Evolutionary conservation across 2,888 invertebrate genomes (phyloP), one percentile per base, ranked within the genome.

Genomic region (Branchinecta sandiegonensis): DNA sequence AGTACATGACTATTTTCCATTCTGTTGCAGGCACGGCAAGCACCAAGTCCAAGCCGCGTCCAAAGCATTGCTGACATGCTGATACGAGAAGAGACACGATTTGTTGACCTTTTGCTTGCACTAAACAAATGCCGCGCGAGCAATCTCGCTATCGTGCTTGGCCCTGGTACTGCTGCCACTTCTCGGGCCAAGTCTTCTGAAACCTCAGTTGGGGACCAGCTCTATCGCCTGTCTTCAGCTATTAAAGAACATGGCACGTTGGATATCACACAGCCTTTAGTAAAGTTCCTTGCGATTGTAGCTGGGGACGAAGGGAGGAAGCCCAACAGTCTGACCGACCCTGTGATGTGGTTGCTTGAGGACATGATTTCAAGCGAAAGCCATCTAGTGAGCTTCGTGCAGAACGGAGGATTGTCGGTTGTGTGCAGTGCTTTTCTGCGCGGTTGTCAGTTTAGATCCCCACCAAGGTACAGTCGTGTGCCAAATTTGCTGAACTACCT

Each of bases 31-130:
- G 63, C 63, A 56, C n/a, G 63, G 10, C 63, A 56, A 56, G 63
- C 23, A 23, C 63, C 63, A 10, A 6, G 37, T 5, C 9, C 63
- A 2, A 8, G n/a, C n/a, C 63, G 23, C 14, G n/a, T 56, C 23
- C n/a, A 56, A 56, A 56, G 14, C 14, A 56, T 56, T 56, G 63
- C 63, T 17, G 63, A 56, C 23, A 56, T 56, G 63, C n/a, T 88
- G 13, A 75, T 88, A 50, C 86, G 88, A 75, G 85, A 90, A 74
- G 85, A 86, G 70, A 83, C 85, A 1, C 89, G 90, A 17, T 90
- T 94, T 86, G 86, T 88, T 76, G 84, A 88, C 72, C 82, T 94
- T 74, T 84, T 92, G 76, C 86, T 86, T 72, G 86, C 90, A 1
- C 80, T 94, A 65, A 87, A 90, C 12, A 83, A 87, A 73, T 90